Percentiles rank a stretch among this genome's conserved stretches.
Evolutionary conservation across 2,888 invertebrate genomes (phyloP).

Genomic region (Dysmachus trigonus): DNA sequence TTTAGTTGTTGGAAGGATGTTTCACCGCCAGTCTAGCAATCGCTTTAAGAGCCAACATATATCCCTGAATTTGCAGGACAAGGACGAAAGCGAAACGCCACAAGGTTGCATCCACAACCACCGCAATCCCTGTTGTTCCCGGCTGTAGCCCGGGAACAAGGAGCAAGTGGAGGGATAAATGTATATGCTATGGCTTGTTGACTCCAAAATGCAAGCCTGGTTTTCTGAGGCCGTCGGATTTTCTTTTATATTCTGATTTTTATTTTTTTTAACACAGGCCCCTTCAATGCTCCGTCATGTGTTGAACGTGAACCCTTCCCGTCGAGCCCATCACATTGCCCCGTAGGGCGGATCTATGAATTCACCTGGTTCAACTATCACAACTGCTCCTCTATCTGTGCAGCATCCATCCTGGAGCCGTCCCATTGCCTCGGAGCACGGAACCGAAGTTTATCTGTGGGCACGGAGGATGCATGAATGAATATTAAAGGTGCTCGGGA

Average conservation of each 20-base stretch:
- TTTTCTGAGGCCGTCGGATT: constrained; percentile 6
- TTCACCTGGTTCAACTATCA: not conserved
- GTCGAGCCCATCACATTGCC: not conserved
- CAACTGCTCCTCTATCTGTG: not conserved
- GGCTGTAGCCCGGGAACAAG: not conserved
- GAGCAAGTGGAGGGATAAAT: constrained; percentile 11
- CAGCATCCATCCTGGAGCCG: not conserved
- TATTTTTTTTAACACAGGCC: not conserved
- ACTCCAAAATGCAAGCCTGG: constrained; percentile 6
- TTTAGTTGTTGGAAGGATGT: not conserved
- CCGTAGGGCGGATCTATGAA: not conserved
- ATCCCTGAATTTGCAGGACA: not conserved
- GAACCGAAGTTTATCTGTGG: constrained; percentile 6
- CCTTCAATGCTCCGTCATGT: constrained; percentile 10
- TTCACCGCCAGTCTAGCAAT: not conserved
- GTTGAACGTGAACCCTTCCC: not conserved
- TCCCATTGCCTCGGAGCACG: not conserved
- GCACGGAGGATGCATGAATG: not conserved
- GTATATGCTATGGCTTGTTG: constrained; percentile 23
- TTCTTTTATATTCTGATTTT: constrained; percentile 11
- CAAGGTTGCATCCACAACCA: not conserved
- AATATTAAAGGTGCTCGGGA: constrained; percentile 13
- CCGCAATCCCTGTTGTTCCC: not conserved
- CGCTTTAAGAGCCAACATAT: constrained; percentile 5
- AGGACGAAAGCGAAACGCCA: not conserved